Evolutionary conservation across 1,140 invertebrate genomes (phyloP), one percentile per base, ranked within the genome.

Genomic region (Drosophila ironensis): DNA sequence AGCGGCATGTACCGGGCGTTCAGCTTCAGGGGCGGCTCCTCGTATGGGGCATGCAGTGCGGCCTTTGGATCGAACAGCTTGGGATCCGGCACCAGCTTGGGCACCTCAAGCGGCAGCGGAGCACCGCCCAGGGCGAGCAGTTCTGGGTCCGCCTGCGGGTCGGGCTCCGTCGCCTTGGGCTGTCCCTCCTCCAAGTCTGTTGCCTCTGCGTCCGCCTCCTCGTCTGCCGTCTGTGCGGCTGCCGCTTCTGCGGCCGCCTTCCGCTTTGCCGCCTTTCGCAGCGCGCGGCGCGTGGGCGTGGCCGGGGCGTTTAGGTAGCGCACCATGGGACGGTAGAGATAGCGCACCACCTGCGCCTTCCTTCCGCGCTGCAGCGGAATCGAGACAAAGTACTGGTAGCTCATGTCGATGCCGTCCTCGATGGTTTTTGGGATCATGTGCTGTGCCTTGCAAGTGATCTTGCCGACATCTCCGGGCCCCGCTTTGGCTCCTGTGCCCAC

Each of bases 351-450:
- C 42, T 60, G 33, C 0, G 81, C 44, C 24, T 72, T 80, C 6
- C 33, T 38, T 9, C 81, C 81, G 1, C 80, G 81, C 19, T 38
- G 57, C 6, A 87, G 6, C 0, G 81, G 81, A 8, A 30, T 53
- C 1, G 60, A 63, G 2, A 84, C 81, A 40, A 84, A 87, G 22
- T 72, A 56, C 27, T 84, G 74, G 46, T 84, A 84, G 53, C 80
- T 84, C 16, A 80, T 61, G 11, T 84, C 80, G 24, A 84, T 72
- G 45, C 80, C 80, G 12, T 84, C 80, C 11, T 84, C 81, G 7
- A 80, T 67, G 4, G 81, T 84, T 1, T 37, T 35, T 0, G 81
- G 80, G 19, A 84, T 50, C 22, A 75, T 87, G 22, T 84, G 80
- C 41, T 84, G 80, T 0, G 35, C 20, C 17, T 48, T 63, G 0